Evolutionary conservation across 2,113 vertebrate genomes (phyloP), one percentile per base, ranked within the genome.

Genomic region (Trogon surrucura): DNA sequence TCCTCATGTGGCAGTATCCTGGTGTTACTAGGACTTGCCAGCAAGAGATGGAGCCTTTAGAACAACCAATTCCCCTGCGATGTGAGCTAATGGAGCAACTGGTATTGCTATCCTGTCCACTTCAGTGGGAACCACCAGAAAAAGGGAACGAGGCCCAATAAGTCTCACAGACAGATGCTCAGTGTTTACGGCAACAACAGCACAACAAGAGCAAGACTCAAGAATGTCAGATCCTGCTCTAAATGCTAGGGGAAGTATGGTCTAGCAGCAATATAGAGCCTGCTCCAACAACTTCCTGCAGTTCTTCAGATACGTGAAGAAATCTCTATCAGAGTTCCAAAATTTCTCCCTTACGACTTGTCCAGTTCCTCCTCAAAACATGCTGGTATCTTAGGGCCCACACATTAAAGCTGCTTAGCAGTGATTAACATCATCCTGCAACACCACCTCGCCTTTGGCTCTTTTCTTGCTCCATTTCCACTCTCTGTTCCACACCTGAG

Each of bases 221-320:
- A 32, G 53, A 73, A 80, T 6, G 13, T 23, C 30, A 83, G 11
- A 20, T 26, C 60, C 67, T 53, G 19, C 3, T 22, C 17, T 29
- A 67, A 25, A 67, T 48, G n/a, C 12, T 14, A 45, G 0, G 1
- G 20, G 13, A 61, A 69, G 6, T 12, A 57, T 3, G 2, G 32
- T 45, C 10, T 47, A 90, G 66, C 25, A 75, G 22, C 26, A 72
- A 27, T 2, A 79, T 2, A 64, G 9, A 69, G 18, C 9, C 57
- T 56, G 44, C 36, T 75, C 54, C 26, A 21, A 65, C 22, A 88
- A 1, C 12, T 61, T 87, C n/a, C 50, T 38, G 6, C 34, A 67
- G 19, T 44, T 88, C 26, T 80, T 92, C 61, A 75, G 23, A 44
- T 16, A 65, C 0, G 10, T 1, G 0, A 87, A 53, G 21, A 82